phyloP scores from a whole-genome alignment of 2,888 invertebrate genomes.

The Altica lythri region DNA sequence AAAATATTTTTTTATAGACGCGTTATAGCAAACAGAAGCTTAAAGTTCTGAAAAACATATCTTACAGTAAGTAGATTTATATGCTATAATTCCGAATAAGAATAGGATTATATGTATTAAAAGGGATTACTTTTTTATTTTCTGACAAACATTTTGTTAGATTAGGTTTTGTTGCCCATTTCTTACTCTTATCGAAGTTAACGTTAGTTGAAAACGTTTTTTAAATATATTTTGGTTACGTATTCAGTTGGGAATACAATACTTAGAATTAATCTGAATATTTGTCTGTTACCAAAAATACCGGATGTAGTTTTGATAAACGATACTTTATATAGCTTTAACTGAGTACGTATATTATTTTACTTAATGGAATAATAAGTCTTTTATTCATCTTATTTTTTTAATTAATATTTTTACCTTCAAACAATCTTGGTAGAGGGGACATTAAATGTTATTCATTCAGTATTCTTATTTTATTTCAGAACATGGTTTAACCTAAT shows the following conservation, averaged over 20 bases:
- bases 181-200: too few species aligned
- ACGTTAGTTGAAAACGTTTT: too few species aligned
- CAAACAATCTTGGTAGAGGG: conserved; percentile 11
- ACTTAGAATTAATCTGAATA: conserved; percentile 3
- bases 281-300: conserved; percentile 13
- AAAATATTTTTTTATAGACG: conserved; percentile 9
- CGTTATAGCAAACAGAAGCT: conserved; percentile 1
- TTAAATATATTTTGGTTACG: too few species aligned
- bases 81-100: conserved; percentile 5
- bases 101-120: conserved; percentile 11
- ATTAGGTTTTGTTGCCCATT: too few species aligned
- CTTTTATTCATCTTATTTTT: not conserved
- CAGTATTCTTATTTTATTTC: conserved; percentile 11
- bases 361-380: too few species aligned
- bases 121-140: conserved; percentile 15
- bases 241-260: not conserved
- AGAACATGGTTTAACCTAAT: conserved; percentile 13
- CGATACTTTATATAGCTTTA: not conserved
- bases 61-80: conserved; percentile 17
- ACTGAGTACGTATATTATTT: too few species aligned
- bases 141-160: conserved; percentile 12
- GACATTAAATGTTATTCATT: conserved; percentile 5
- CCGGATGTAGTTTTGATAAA: conserved; percentile 15
- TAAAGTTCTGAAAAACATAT: not conserved
- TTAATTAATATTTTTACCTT: conserved; percentile 2